A percentile compares a stretch with the other conserved stretches of the same genome.
phyloP scores from a whole-genome alignment of 1,140 invertebrate species.

The Sminthurides bifidus region DNA sequence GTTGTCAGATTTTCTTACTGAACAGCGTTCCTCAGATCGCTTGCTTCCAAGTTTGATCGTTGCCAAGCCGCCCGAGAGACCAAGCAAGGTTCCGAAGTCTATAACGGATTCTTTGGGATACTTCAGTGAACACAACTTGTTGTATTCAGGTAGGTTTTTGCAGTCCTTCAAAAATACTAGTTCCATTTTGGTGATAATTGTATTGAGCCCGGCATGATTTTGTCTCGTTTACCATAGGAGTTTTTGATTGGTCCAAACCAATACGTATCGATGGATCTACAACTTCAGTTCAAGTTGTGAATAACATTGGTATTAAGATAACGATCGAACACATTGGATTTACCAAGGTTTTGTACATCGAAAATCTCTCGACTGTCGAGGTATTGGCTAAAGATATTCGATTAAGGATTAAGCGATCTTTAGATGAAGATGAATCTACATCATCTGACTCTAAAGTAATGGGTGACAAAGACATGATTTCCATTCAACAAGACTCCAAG shows the following conservation, averaged over 20 bases:
- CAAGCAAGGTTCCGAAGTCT: neutral
- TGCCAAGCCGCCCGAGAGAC: neutral
- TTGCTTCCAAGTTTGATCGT: neutral
- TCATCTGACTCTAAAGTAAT: too few species aligned
- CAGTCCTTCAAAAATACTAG: neutral
- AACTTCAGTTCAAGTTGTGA: constrained; percentile 47
- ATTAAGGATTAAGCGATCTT: constrained; percentile 45
- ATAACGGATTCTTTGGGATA: neutral
- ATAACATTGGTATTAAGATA: constrained; percentile 57
- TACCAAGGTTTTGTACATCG: constrained; percentile 44
- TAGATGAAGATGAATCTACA: too few species aligned
- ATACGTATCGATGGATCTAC: constrained; percentile 37
- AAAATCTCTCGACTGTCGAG: constrained; percentile 53
- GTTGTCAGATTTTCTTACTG: constrained; percentile 5
- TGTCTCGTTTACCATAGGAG: constrained; percentile 6
- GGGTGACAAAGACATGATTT: too few species aligned
- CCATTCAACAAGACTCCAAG: too few species aligned
- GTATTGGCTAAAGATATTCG: constrained; percentile 58
- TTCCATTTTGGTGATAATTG: neutral
- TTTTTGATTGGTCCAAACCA: constrained; percentile 37
- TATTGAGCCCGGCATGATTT: neutral
- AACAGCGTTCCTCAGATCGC: neutral
- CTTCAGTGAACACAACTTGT: neutral
- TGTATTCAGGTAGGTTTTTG: neutral
- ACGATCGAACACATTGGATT: constrained; percentile 44